Base-by-base conservation (phyloP, 2,888 invertebrate genomes). In the Hypomecis atomaria region DNA sequence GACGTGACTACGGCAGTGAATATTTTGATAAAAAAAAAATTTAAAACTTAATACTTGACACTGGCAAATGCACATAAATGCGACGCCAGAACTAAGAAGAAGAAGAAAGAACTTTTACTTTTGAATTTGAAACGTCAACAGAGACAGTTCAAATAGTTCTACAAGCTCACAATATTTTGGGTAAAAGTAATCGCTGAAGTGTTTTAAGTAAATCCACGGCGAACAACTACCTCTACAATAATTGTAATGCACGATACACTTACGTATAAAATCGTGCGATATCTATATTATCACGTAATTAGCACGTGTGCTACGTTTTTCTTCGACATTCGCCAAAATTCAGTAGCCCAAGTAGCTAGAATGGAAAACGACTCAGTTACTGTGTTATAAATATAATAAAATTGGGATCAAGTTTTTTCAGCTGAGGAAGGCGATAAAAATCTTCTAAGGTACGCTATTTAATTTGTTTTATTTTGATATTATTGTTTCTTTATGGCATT, bases 281-380 rank as follows among this genome's bases (percentile, higher is more conserved):
- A 79, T 79, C 81, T 84, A 86, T 88, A 34, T 88, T 79, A 78
- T 79, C 72, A 53, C 57, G 53, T 78, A 84, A 88, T 90, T 90
- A 88, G 82, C 88, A 67, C 42, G 69, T 70, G 56, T 47, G 47
- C 38, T 40, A 66, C 71, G 75, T 72, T 75, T 72, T 76, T 71
- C 68, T 70, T 67, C 65, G 70, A 71, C 69, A 71, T 72, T 70
- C 71, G 65, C 72, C 78, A 73, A 83, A 83, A 72, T 76, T 82
- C 78, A 79, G 80, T 83, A 64, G 70, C 67, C 61, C 64, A 47
- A 62, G 59, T 66, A 49, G 38, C 37, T 13, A 65, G 43, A 49
- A 65, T 61, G 62, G 62, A 53, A 53, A 56, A 53, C 53, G 38
- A 62, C 52, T 45, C n/a, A 37, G 47, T 62, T 59, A 36, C 55